phyloP scores from a whole-genome alignment of 2,888 invertebrate species.

The Venusia cambrica region DNA sequence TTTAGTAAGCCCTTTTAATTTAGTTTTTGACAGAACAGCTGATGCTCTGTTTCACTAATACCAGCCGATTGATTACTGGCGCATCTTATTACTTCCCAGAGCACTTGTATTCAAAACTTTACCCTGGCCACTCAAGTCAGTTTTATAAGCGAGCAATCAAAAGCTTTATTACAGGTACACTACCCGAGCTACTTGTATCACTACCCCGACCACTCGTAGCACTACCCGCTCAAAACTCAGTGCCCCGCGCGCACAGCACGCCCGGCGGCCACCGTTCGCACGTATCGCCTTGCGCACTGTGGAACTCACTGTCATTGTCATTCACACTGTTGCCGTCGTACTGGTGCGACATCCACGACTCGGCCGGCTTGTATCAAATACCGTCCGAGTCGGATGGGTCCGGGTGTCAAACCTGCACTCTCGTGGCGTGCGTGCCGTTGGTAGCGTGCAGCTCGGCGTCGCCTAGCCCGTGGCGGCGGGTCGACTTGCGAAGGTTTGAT shows the following conservation, averaged over 20 bases:
- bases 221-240: slow-evolving; percentile 7
- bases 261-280: slow-evolving; percentile 6
- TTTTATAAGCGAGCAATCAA: no score
- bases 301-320: slow-evolving; percentile 14
- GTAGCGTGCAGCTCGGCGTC: slow-evolving; percentile 65
- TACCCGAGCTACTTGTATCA: no score
- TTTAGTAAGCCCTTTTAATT: no score
- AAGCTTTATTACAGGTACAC: no score
- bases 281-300: slow-evolving; percentile 14
- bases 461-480: slow-evolving; percentile 44
- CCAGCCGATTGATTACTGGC: no score
- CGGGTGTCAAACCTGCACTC: slow-evolving; percentile 69
- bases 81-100: no score
- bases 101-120: no score
- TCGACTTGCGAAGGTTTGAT: slow-evolving; percentile 63
- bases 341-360: slow-evolving; percentile 72
- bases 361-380: slow-evolving; percentile 49
- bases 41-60: no score
- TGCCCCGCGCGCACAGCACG: neutral
- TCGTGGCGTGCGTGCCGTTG: slow-evolving; percentile 59
- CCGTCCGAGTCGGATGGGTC: slow-evolving; percentile 48
- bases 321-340: slow-evolving; percentile 32
- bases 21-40: no score
- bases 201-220: slow-evolving; percentile 1
- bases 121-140: no score